Percentiles rank a stretch among this genome's conserved stretches.
Conservation (phyloP, 2,797 vertebrate genomes). For the Remorina albescens region DNA sequence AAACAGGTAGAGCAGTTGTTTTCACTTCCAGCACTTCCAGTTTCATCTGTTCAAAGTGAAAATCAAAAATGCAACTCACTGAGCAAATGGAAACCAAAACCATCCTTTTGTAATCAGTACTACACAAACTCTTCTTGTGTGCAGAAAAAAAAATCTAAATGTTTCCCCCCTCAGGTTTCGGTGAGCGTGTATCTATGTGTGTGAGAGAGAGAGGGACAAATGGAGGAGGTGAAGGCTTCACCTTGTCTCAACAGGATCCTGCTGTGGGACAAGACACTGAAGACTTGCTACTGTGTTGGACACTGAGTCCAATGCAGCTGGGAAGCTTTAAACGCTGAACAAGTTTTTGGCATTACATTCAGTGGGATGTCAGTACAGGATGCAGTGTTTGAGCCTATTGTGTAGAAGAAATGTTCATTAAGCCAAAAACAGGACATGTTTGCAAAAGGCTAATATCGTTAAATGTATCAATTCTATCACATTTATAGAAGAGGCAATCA, state of each 20-base stretch:
- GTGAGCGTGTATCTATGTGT: too few species aligned
- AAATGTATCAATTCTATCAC: neutral
- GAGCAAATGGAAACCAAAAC: neutral
- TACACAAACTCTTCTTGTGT: neutral
- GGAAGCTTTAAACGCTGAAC: slow-evolving; percentile 8
- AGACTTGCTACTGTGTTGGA: slow-evolving; percentile 16
- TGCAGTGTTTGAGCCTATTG: slow-evolving; percentile 44
- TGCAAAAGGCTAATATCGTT: too few species aligned
- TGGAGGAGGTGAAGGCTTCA: slow-evolving; percentile 24
- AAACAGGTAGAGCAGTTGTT: too few species aligned
- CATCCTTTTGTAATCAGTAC: neutral
- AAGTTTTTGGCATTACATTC: neutral
- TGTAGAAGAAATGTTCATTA: slow-evolving; percentile 20
- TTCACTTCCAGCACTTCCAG: neutral
- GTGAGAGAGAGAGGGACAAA: neutral
- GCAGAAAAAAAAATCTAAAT: too few species aligned
- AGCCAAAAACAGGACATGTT: neutral
- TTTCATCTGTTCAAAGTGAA: neutral
- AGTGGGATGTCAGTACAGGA: slow-evolving; percentile 43
- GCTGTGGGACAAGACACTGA: neutral
- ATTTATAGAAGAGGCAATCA: neutral
- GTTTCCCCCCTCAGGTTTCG: neutral
- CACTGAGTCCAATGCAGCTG: slow-evolving; percentile 5
- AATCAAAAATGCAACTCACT: neutral
- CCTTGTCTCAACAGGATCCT: slow-evolving; percentile 31